Conservation (phyloP, 2,797 vertebrate genomes). For the Enteromius fasciolatus region DNA sequence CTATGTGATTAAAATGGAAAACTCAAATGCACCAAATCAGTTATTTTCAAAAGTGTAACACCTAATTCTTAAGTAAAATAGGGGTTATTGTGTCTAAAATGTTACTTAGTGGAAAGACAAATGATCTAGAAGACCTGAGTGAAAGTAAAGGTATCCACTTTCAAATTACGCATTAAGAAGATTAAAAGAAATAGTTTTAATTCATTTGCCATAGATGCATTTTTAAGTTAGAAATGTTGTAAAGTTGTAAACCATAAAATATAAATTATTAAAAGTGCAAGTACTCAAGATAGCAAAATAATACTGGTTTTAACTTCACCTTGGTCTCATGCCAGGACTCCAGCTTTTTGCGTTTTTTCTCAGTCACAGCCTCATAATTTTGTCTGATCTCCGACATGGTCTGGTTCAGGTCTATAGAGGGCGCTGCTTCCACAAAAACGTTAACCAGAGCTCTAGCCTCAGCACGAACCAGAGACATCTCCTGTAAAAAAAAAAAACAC, state of each 20-base stretch:
- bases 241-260: background rate
- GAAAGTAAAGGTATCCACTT: background rate
- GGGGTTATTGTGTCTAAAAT: background rate
- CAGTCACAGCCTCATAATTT: constrained; percentile 81
- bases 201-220: background rate
- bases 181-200: background rate
- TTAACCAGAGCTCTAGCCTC: constrained; percentile 82
- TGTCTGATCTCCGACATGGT: constrained; percentile 84
- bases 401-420: constrained; percentile 81
- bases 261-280: background rate
- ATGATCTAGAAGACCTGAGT: background rate
- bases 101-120: background rate
- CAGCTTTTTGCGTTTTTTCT: constrained; percentile 84
- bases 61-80: background rate
- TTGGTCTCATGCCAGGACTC: constrained; percentile 89
- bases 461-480: constrained; percentile 74
- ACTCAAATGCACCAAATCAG: background rate
- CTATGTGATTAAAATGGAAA: background rate
- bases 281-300: background rate
- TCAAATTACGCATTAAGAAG: background rate
- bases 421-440: constrained; percentile 84
- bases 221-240: background rate
- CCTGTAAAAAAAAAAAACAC: constrained; percentile 67
- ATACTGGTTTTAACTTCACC: constrained; percentile 66
- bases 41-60: background rate